Evolutionary conservation across 2,888 invertebrate genomes (phyloP).

Genomic region (Alentia gelatinosa): DNA sequence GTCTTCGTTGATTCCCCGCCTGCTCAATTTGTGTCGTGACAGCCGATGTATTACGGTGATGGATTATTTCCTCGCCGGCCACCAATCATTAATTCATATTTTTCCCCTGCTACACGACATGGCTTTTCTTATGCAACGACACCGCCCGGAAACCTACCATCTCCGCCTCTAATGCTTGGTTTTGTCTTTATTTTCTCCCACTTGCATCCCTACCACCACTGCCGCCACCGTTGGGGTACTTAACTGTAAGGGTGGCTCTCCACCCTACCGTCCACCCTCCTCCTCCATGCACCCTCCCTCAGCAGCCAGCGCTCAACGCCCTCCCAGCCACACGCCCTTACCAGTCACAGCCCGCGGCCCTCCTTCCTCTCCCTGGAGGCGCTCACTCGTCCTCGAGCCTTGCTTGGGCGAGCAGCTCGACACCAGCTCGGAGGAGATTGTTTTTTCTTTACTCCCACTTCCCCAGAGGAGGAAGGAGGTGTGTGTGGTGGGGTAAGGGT

Average conservation of each 20-base stretch:
- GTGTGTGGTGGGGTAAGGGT: too few species aligned
- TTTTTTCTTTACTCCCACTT: background rate
- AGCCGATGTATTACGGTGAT: slow-evolving; percentile 41
- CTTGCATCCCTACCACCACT: background rate
- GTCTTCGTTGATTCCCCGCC: background rate
- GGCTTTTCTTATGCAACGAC: slow-evolving; percentile 25
- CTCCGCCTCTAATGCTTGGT: background rate
- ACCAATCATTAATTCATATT: slow-evolving; percentile 45
- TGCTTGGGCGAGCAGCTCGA: background rate
- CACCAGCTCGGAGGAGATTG: background rate
- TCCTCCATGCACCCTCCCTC: background rate
- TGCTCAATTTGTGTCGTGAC: slow-evolving; percentile 30
- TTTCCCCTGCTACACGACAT: slow-evolving; percentile 18
- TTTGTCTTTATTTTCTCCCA: background rate
- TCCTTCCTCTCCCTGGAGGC: background rate
- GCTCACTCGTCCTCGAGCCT: background rate
- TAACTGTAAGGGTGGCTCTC: background rate
- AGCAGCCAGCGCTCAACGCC: background rate
- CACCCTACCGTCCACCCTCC: background rate
- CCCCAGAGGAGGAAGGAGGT: too few species aligned
- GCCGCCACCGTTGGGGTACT: background rate
- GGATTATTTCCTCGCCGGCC: slow-evolving; percentile 35
- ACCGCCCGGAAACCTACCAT: background rate
- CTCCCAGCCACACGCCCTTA: background rate
- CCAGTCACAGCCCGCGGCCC: background rate